Evolutionary conservation across 2,888 invertebrate species (phyloP), one percentile per base, ranked within the genome.

Genomic region (Synanthedon tipuliformis): DNA sequence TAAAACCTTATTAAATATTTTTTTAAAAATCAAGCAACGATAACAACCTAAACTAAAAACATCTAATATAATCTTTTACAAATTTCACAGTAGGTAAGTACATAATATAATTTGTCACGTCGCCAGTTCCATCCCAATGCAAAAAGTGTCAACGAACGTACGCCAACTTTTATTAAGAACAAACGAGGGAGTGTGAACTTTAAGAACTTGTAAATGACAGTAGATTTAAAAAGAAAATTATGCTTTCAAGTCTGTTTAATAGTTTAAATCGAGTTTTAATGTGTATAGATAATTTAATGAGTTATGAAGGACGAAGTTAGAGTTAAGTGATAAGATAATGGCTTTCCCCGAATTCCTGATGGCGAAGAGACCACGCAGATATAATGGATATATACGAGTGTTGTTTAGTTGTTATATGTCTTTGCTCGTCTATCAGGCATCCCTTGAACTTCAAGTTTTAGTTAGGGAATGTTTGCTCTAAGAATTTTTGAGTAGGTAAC

Each of bases 371-470:
- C 70, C 56, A 54, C 52, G 49, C 40, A 41, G 45, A 45, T 45
- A 45, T 75, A 77, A 76, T 76, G 75, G 73, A 74, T 75, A 76
- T 75, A 69, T 74, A 75, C 68, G 71, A 64, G 65, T 71, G 64
- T 71, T 70, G 69, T 68, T 61, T 60, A 15, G 18, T 60, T 64
- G 64, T 66, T 64, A 58, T 58, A 65, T 66, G 68, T 59, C 64
- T 66, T 56, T 53, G 58, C 58, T 59, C 48, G 50, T 59, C 13
- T 13, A 13, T 45, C 45, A 11, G 45, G 13, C 12, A 13, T 13
- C 45, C 13, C 45, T 34, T 34, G 27, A 34, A 34, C 27, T 34
- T 34, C 27, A 34, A 34, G 27, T 34, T 34, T 34, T 34, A 34
- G 34, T 34, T 34, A 34, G 34, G 10, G 34, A 34, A 34, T 34